phyloP scores from a whole-genome alignment of 2,797 vertebrate species.

The Mastacembelus armatus region DNA sequence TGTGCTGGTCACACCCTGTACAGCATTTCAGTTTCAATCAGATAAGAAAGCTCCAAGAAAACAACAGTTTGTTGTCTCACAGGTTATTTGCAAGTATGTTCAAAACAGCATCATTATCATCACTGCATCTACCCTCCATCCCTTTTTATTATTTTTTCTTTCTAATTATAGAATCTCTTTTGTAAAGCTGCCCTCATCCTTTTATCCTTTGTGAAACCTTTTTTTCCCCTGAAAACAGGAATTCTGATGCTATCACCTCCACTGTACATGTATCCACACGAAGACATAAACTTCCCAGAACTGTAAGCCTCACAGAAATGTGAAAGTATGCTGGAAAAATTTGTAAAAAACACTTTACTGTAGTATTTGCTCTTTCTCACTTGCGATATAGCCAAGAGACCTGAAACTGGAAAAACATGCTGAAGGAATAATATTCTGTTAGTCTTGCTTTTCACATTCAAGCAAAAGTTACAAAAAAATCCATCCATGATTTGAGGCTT shows the following conservation, averaged over 20 bases:
- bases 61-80: slow-evolving; percentile 27
- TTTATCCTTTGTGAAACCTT: slow-evolving; percentile 33
- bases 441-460: slow-evolving; percentile 22
- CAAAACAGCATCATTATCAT: slow-evolving; percentile 7
- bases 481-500: slow-evolving; percentile 47
- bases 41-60: slow-evolving; percentile 46
- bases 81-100: slow-evolving; percentile 26
- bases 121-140: neutral
- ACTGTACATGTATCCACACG: slow-evolving; percentile 81
- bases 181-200: slow-evolving; percentile 10
- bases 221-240: slow-evolving; percentile 58
- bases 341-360: slow-evolving; percentile 41
- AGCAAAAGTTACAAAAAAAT: slow-evolving; percentile 28
- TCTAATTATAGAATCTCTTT: slow-evolving; percentile 25
- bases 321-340: slow-evolving; percentile 40
- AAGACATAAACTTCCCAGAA: slow-evolving; percentile 72
- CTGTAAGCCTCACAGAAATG: slow-evolving; percentile 52
- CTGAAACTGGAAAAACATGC: neutral
- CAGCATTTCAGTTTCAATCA: slow-evolving; percentile 49
- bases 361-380: neutral
- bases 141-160: slow-evolving; percentile 10
- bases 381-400: neutral
- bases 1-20: slow-evolving; percentile 33
- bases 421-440: neutral
- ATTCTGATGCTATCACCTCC: slow-evolving; percentile 80